Evolutionary conservation across 2,797 vertebrate genomes (phyloP).

Genomic region (Champsocephalus gunnari): DNA sequence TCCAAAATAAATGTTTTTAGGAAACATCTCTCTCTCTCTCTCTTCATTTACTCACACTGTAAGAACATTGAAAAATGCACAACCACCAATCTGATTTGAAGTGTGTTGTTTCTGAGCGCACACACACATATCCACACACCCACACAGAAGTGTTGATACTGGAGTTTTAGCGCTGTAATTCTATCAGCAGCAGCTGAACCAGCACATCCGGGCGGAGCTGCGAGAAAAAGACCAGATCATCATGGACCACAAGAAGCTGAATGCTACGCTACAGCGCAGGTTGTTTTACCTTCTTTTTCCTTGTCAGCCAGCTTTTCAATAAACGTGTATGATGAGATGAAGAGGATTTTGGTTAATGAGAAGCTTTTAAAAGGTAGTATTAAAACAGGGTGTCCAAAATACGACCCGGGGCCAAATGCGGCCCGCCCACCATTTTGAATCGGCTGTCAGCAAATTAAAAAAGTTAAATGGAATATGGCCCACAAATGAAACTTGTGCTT

Average conservation of each 20-base stretch:
- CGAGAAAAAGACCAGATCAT: constrained; percentile 89
- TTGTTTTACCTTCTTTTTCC: constrained; percentile 25
- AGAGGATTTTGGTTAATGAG: constrained; percentile 12
- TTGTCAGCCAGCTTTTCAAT: constrained; percentile 17
- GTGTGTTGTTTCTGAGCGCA: constrained; percentile 5
- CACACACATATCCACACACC: constrained; percentile 9
- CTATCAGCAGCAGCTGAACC: constrained; percentile 70
- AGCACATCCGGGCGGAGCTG: constrained; percentile 83
- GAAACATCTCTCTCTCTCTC: neutral
- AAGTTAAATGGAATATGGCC: too few species aligned
- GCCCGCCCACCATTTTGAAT: too few species aligned
- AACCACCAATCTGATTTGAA: constrained; percentile 12
- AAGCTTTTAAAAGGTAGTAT: constrained; percentile 8
- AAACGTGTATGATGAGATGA: constrained; percentile 6
- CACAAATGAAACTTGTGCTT: too few species aligned
- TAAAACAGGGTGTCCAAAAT: too few species aligned
- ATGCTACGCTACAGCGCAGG: constrained; percentile 69
- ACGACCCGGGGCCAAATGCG: too few species aligned
- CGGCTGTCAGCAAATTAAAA: too few species aligned
- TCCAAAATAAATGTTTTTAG: constrained; percentile 2
- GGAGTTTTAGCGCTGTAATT: constrained; percentile 48
- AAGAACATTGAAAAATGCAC: constrained; percentile 20
- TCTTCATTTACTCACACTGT: constrained; percentile 19
- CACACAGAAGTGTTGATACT: constrained; percentile 48
- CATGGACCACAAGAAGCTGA: constrained; percentile 85